Base-by-base conservation (phyloP, 2,113 vertebrate genomes). In the Apodemus sylvaticus region DNA sequence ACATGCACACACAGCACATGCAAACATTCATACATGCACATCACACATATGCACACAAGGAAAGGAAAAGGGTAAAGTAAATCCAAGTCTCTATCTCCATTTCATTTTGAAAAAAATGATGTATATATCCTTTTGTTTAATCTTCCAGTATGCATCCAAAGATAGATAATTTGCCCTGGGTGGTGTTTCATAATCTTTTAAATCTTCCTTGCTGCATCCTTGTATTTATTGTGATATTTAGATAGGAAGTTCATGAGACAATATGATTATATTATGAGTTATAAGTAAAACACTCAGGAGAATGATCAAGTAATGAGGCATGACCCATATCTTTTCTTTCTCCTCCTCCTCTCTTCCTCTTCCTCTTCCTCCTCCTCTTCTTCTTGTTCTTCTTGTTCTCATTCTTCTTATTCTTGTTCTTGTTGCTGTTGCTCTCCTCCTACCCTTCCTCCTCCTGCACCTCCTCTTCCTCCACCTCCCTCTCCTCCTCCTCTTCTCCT, bases 261-360 rank as follows among this genome's bases (percentile, higher is more conserved):
- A 20, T 39, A 34, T 64, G n/a, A 58, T 85, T 90, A 31, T 94
- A 51, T 90, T 90, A 19, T 94, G 36, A 77, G 14, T 94, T 92
- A 85, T 39, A 62, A 70, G 53, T 34, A 58, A 89, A 36, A 89
- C 0, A 76, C 45, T 1, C 1, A 31, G 1, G 39, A 70, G 62
- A 62, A 78, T 62, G 34, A 87, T 42, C 74, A 89, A 93, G 68
- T 36, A 74, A 26, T 55, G 31, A 48, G 36, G 9, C 12, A 7
- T 79, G 39, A 55, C 62, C 48, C 20, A 55, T 2, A 24, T 9
- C 45, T 58, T 6, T 24, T 68, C 73, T 55, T 24, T 2, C 34
- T 34, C 29, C 13, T 3, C 29, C 13, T 12, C 10, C 8, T 29
- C 10, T 26, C 3, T 22, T 24, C 60, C 11, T 7, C 60, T 22